phyloP scores from a whole-genome alignment of 2,888 invertebrate genomes.

The Gymnoscelis rufifasciata region DNA sequence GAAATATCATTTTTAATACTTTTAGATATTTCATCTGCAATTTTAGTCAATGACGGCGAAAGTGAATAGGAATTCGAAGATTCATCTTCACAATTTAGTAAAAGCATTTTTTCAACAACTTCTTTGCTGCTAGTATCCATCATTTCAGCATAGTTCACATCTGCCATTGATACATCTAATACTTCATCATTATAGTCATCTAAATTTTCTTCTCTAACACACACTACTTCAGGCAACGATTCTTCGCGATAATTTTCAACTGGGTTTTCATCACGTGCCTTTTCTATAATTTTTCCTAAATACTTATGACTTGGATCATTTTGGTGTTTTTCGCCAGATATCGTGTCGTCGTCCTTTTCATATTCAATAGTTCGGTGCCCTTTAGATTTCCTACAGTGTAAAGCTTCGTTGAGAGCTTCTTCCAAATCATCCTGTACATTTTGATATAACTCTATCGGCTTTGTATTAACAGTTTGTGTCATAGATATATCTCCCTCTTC shows the following conservation, averaged over 20 bases:
- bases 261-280: no score
- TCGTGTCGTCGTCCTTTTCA: conserved; percentile 14
- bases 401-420: conserved; percentile 10
- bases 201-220: background rate
- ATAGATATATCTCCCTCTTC: conserved; percentile 16
- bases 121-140: background rate
- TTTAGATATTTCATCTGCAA: no score
- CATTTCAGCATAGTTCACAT: background rate
- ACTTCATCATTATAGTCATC: conserved; percentile 3
- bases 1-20: no score
- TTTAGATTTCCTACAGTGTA: conserved; percentile 8
- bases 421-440: conserved; percentile 10
- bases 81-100: no score
- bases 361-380: conserved; percentile 12
- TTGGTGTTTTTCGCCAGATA: background rate
- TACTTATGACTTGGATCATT: conserved; percentile 2
- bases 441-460: background rate
- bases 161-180: conserved; percentile 16
- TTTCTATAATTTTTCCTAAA: conserved; percentile 2
- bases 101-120: background rate
- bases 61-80: no score
- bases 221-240: background rate
- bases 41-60: no score
- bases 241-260: conserved; percentile 3
- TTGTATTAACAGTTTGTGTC: conserved; percentile 9